phyloP scores from a whole-genome alignment of 92 coral and sea anemone genomes.

The Epizoanthus fatuus region DNA sequence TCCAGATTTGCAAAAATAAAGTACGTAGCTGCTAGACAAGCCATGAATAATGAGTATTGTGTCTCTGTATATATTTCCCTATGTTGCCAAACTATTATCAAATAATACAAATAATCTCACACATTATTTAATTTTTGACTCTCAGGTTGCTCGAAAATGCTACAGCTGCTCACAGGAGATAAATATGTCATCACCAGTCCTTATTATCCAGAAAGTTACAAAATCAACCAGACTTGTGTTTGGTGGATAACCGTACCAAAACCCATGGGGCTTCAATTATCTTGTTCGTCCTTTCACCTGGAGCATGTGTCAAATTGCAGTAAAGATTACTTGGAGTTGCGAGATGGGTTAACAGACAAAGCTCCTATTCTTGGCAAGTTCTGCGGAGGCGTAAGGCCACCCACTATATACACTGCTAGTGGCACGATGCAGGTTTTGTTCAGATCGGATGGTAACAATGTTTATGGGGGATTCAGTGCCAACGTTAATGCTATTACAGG shows the following conservation, averaged over 20 bases:
- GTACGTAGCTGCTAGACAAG: no score
- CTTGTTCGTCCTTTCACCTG: background rate
- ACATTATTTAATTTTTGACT: no score
- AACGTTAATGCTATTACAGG: background rate
- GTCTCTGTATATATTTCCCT: no score
- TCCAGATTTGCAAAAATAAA: no score
- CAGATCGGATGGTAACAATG: background rate
- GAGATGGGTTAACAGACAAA: background rate
- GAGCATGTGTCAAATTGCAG: background rate
- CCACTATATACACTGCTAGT: background rate
- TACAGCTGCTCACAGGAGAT: background rate
- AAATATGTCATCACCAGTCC: background rate
- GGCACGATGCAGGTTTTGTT: background rate
- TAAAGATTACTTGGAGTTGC: constrained; percentile 13
- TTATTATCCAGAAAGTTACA: background rate
- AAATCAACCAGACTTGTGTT: background rate
- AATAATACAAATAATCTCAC: no score
- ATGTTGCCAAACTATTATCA: no score
- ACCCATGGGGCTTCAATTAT: background rate
- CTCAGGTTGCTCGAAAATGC: no score
- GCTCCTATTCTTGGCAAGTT: constrained; percentile 9
- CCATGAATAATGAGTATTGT: no score
- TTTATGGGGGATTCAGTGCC: background rate
- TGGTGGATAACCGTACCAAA: background rate
- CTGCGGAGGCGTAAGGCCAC: background rate